Evolutionary conservation across 2,888 invertebrate species (phyloP), one percentile per base, ranked within the genome.

Genomic region (Ctenicera cuprea): DNA sequence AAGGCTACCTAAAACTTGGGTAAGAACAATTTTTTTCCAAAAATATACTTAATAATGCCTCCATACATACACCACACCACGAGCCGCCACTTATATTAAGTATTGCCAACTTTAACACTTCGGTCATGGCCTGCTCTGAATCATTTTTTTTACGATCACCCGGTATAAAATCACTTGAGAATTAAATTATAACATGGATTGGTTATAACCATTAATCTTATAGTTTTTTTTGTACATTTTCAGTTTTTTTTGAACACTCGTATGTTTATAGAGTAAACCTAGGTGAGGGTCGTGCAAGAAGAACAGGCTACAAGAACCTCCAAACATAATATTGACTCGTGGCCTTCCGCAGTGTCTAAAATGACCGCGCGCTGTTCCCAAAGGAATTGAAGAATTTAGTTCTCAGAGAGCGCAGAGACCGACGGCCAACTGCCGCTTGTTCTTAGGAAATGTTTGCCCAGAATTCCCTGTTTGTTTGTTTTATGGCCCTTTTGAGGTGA

Each of bases 261-360:
- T 33, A 16, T 68, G 67, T 68, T 68, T 59, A 59, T 59, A 59
- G 12, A 68, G 38, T 45, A 59, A 68, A 45, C 67, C 41, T 7
- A 45, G 18, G 45, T 38, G 38, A 59, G 67, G 67, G 67, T 59
- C 22, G 37, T 41, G 16, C 43, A 12, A 43, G 43, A 41, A 52
- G 43, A 41, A 52, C n/a, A 41, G 57, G 43, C 41, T 61, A 59
- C 38, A 57, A 73, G 70, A 71, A 77, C 70, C 63, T 67, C 70
- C 52, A 79, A 78, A 76, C 77, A 77, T 70, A 79, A 79, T 79
- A 79, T 79, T 79, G 79, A 79, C 79, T 76, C 76, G 77, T 75
- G 76, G 74, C 75, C 73, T 76, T 74, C 61, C 66, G 59, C 52
- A 62, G 77, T 69, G 77, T 77, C 74, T 76, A 70, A 78, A 76